Conservation (phyloP, 2,888 invertebrate species). For the Dimorphilus gyrociliatus region DNA sequence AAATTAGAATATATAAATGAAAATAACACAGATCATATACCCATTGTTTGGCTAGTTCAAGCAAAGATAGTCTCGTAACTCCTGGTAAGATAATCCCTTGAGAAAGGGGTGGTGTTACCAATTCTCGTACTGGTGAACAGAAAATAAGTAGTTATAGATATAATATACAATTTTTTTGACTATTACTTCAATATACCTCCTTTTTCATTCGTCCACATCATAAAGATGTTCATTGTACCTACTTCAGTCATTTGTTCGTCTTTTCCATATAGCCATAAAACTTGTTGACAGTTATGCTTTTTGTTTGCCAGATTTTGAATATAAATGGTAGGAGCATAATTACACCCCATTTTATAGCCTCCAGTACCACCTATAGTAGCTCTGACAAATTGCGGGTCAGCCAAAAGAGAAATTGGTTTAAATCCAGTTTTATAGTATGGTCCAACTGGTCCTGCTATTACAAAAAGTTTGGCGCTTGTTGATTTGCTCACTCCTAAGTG, state of each 20-base stretch:
- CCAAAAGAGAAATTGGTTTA: slow-evolving; percentile 64
- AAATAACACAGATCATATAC: slow-evolving; percentile 27
- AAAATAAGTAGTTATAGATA: slow-evolving; percentile 2
- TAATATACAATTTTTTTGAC: neutral
- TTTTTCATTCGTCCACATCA: slow-evolving; percentile 65
- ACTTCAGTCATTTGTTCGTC: slow-evolving; percentile 87
- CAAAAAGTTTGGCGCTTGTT: slow-evolving; percentile 71
- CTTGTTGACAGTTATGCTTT: slow-evolving; percentile 65
- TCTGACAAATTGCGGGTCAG: slow-evolving; percentile 64
- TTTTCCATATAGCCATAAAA: slow-evolving; percentile 85
- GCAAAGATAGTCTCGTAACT: slow-evolving; percentile 69
- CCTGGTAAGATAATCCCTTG: slow-evolving; percentile 91
- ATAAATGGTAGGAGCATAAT: slow-evolving; percentile 44
- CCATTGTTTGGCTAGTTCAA: slow-evolving; percentile 63
- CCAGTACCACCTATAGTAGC: slow-evolving; percentile 81
- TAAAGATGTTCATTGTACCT: slow-evolving; percentile 94
- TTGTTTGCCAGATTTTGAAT: slow-evolving; percentile 52
- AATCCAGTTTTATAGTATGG: slow-evolving; percentile 62
- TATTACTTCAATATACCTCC: slow-evolving; percentile 52
- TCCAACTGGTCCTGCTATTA: slow-evolving; percentile 80
- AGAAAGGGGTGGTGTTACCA: slow-evolving; percentile 71
- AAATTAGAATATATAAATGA: neutral
- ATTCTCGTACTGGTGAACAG: slow-evolving; percentile 54
- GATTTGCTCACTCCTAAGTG: slow-evolving; percentile 75
- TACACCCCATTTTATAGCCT: slow-evolving; percentile 75